Percentiles rank a stretch among this genome's conserved stretches.
phyloP scores from a whole-genome alignment of 2,113 vertebrate species.

The Casuarius casuarius region DNA sequence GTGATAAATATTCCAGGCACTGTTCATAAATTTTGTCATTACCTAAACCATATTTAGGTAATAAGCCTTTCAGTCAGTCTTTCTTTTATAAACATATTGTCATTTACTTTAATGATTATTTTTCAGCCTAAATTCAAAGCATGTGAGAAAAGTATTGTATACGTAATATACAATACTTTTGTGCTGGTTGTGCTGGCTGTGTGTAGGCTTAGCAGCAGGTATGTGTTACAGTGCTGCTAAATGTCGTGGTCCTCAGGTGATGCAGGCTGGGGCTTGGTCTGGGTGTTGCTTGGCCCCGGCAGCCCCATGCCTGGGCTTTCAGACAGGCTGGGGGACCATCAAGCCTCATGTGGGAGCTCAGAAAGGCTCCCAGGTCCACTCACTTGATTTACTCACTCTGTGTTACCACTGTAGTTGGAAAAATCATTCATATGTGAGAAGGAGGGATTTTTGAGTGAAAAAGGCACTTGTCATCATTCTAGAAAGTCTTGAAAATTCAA shows the following conservation, averaged over 20 bases:
- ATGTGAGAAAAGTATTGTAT: not conserved
- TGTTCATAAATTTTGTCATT: not conserved
- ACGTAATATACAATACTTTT: not conserved
- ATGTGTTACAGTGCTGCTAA: rapidly evolving
- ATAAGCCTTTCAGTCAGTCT: not conserved
- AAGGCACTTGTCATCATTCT: not conserved
- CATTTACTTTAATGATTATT: not conserved
- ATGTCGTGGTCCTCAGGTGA: not conserved
- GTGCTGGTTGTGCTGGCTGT: not conserved
- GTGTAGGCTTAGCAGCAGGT: not conserved
- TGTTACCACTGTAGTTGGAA: not conserved
- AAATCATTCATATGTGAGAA: not conserved
- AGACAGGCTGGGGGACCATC: rapidly evolving
- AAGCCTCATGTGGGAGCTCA: not conserved
- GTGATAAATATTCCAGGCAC: not conserved
- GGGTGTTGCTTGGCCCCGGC: not conserved
- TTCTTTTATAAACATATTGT: not conserved
- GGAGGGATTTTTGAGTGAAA: not conserved
- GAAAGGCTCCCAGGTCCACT: not conserved
- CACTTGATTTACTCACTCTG: not conserved
- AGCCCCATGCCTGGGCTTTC: rapidly evolving
- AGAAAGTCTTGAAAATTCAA: not conserved
- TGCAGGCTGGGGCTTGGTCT: not conserved
- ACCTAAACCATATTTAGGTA: not conserved
- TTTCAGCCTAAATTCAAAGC: not conserved